phyloP scores from a whole-genome alignment of 2,113 vertebrate genomes.

The Tor tambroides region DNA sequence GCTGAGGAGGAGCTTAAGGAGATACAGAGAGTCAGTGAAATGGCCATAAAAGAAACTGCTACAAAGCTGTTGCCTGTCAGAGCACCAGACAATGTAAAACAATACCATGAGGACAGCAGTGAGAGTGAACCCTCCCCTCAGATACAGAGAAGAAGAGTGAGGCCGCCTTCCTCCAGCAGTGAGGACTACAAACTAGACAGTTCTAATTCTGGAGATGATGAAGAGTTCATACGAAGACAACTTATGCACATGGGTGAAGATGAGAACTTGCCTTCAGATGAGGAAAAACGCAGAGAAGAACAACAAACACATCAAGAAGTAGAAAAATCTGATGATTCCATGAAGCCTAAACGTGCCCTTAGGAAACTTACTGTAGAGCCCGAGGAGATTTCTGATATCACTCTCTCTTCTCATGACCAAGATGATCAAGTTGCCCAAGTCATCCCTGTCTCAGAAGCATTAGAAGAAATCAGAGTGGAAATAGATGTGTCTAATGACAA shows the following conservation, averaged over 20 bases:
- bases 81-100: conserved; percentile 67
- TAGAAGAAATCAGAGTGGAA: conserved; percentile 38
- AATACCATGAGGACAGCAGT: conserved; percentile 84
- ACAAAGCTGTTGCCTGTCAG: conserved; percentile 64
- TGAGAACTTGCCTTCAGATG: conserved; percentile 86
- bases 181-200: conserved; percentile 88
- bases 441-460: conserved; percentile 28
- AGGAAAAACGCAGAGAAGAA: conserved; percentile 73
- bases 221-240: conserved; percentile 91
- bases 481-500: conserved; percentile 33
- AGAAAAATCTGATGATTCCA: conserved; percentile 69
- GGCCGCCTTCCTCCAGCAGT: conserved; percentile 85
- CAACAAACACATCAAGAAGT: conserved; percentile 73
- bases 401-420: conserved; percentile 33
- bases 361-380: conserved; percentile 76
- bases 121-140: conserved; percentile 89
- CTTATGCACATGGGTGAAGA: conserved; percentile 92
- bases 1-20: conserved; percentile 76
- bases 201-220: conserved; percentile 86
- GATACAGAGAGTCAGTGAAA: conserved; percentile 65
- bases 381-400: conserved; percentile 80
- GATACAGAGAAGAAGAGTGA: conserved; percentile 77
- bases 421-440: not conserved
- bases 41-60: conserved; percentile 62
- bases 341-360: conserved; percentile 73